Base-by-base conservation (phyloP, 2,113 vertebrate species). In the Tauraco erythrolophus region DNA sequence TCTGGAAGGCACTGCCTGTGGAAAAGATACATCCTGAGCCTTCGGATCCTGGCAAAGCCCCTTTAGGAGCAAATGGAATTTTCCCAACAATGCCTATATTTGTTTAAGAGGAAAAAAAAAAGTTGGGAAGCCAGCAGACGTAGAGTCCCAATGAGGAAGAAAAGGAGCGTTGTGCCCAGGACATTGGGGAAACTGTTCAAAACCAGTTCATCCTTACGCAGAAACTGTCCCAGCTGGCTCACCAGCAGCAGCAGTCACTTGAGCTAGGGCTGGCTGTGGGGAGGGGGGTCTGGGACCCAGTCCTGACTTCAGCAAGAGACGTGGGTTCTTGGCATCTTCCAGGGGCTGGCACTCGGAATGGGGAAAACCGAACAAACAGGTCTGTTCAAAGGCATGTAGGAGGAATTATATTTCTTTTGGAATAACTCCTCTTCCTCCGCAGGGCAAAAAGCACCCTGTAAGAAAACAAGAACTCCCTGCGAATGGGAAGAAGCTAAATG, bases 301-400 rank as follows among this genome's bases (percentile, higher is more conserved):
- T 65, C 77, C 57, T 95, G 77, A 72, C 91, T 95, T 84, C 84
- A 72, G 61, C 53, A 41, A 53, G 69, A 76, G 53, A 57, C 1
- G n/a, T 5, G 9, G 61, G 61, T 57, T 95, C 80, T 71, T 94
- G 91, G 92, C 89, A 84, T 84, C 65, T 95, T 39, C 16, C 25
- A 46, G 3, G 65, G 62, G 50, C 45, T 96, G 89, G 89, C 89
- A 57, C 65, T 87, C 4, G 1, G 51, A 48, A 37, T 53, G 72
- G 64, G 76, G 83, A 51, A 69, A 77, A 89, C 89, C 2, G 84
- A 97, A 94, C 89, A 96, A 95, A 91, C 81, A 93, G 91, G 65
- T 95, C 84, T 96, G 77, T 91, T 96, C 91, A 93, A 68, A 95
- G 94, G 74, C 89, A 41, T 68, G 93, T 94, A 66, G 93, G 93